phyloP scores from a whole-genome alignment of 2,797 vertebrate species.

The Onychomys arenicola region DNA sequence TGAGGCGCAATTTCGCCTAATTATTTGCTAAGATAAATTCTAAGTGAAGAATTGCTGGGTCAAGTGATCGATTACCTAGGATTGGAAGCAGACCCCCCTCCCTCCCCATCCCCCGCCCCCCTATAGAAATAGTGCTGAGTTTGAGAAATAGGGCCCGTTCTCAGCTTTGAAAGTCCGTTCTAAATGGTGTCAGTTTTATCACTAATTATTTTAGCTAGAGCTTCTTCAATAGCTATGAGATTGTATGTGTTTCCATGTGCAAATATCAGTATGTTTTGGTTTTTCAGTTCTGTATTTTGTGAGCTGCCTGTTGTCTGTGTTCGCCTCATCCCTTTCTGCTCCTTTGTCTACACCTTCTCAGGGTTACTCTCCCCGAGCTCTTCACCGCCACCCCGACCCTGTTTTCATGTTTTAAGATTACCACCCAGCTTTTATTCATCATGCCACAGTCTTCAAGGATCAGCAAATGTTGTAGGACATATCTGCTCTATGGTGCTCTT shows the following conservation, averaged over 20 bases:
- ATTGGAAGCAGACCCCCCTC: background rate
- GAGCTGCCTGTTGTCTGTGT: background rate
- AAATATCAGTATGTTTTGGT: background rate
- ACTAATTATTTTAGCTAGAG: background rate
- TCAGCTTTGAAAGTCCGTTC: background rate
- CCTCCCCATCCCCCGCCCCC: rapidly evolving
- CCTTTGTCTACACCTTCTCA: background rate
- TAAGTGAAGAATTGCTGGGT: slow-evolving; percentile 42
- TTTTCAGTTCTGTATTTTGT: slow-evolving; percentile 8
- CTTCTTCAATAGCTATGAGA: slow-evolving; percentile 33
- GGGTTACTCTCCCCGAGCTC: background rate
- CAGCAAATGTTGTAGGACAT: too few species aligned
- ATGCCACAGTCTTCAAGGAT: background rate
- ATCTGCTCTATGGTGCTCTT: background rate
- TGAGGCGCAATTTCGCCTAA: slow-evolving; percentile 59
- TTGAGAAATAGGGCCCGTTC: slow-evolving; percentile 7
- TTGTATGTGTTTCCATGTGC: background rate
- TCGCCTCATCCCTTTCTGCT: background rate
- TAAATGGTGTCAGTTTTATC: background rate
- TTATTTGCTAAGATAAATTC: slow-evolving; percentile 70
- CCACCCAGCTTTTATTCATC: background rate
- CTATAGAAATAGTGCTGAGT: slow-evolving; percentile 3
- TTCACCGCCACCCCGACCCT: background rate
- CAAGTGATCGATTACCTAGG: slow-evolving; percentile 15
- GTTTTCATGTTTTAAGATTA: background rate